Evolutionary conservation across 2,113 vertebrate genomes (phyloP).

Genomic region (Dicrurus megarhynchus): DNA sequence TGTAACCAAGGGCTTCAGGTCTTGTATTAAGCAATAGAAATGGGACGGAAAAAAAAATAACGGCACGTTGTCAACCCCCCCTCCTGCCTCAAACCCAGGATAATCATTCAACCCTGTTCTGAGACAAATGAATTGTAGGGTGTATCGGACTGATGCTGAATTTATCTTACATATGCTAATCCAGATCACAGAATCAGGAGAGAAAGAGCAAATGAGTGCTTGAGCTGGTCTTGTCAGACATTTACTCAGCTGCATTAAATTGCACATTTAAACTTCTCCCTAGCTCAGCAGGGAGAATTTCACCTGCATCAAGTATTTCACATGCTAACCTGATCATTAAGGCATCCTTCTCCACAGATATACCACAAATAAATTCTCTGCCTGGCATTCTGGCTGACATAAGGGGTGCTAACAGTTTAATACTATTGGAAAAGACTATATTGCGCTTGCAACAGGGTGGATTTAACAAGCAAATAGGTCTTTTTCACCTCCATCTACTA

Average conservation of each 20-base stretch:
- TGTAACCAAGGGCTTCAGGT: slow-evolving; percentile 64
- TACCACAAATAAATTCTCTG: neutral
- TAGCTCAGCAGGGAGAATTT: neutral
- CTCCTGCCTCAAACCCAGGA: neutral
- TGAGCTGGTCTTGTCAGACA: slow-evolving; percentile 13
- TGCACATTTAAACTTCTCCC: slow-evolving; percentile 26
- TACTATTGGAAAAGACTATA: neutral
- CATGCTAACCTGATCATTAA: slow-evolving; percentile 11
- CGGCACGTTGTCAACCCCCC: neutral
- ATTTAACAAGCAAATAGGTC: neutral
- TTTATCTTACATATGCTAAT: slow-evolving; percentile 37
- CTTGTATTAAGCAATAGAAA: slow-evolving; percentile 31
- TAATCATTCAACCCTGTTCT: neutral
- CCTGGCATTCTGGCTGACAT: neutral
- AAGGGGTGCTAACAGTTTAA: neutral
- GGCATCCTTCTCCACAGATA: neutral
- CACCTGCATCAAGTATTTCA: slow-evolving; percentile 19
- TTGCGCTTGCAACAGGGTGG: neutral
- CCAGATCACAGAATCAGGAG: neutral
- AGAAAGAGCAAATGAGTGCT: neutral
- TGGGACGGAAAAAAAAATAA: neutral
- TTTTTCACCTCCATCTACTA: neutral
- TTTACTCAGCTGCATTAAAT: slow-evolving; percentile 44
- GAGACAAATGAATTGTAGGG: neutral
- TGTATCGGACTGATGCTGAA: neutral